Conservation (phyloP, 2,888 invertebrate species). For the Asteroscopus sphinx region DNA sequence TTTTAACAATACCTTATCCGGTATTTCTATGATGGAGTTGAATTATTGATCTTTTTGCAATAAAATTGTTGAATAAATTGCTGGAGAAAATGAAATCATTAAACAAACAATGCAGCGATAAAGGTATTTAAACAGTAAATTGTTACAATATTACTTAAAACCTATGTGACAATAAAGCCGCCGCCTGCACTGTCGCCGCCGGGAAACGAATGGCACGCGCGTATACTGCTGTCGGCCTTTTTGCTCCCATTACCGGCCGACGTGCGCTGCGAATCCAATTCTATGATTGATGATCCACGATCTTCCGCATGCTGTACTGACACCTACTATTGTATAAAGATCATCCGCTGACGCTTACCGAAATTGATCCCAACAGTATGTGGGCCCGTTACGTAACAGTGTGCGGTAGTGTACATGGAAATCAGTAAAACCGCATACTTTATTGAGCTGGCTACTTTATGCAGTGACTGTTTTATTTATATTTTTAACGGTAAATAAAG, state of each 20-base stretch:
- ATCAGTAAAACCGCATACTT: slow-evolving; percentile 67
- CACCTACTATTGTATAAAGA: slow-evolving; percentile 56
- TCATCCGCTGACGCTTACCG: slow-evolving; percentile 55
- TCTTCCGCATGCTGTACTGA: slow-evolving; percentile 82
- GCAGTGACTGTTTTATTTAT: slow-evolving; percentile 22
- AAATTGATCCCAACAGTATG: slow-evolving; percentile 79
- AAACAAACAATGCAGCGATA: slow-evolving; percentile 27
- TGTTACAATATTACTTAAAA: slow-evolving; percentile 31
- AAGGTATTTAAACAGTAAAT: slow-evolving; percentile 34
- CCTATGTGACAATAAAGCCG: slow-evolving; percentile 36
- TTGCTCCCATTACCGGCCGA: slow-evolving; percentile 73
- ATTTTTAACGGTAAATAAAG: slow-evolving; percentile 48
- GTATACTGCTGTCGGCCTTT: slow-evolving; percentile 67
- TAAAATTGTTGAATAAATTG: not conserved
- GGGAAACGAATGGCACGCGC: slow-evolving; percentile 68
- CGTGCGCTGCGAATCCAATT: slow-evolving; percentile 71
- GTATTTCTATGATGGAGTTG: no score
- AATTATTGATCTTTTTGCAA: not conserved
- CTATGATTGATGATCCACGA: slow-evolving; percentile 77
- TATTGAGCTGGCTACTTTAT: slow-evolving; percentile 20
- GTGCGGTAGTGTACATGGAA: slow-evolving; percentile 69
- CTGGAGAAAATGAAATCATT: slow-evolving; percentile 1
- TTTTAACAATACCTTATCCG: no score
- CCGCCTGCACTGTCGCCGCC: slow-evolving; percentile 31
- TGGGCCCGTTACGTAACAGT: slow-evolving; percentile 80